Base-by-base conservation (phyloP, 2,797 vertebrate species). In the Brachyrhaphis roseni region DNA sequence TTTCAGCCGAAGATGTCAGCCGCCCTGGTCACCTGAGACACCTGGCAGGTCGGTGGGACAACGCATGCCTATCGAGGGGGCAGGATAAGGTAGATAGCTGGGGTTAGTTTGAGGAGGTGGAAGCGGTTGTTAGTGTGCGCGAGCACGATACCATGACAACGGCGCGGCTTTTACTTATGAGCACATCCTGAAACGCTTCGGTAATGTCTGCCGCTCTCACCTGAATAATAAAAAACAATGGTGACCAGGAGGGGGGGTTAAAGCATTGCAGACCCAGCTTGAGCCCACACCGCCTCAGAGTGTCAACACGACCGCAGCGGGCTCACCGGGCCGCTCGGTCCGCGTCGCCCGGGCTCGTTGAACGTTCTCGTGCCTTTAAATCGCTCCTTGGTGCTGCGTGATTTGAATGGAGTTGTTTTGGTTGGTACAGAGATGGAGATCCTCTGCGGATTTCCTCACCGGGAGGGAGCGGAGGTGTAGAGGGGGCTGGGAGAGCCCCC, bases 131-230 rank as follows among this genome's bases (percentile, higher is more conserved):
- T 81, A 62, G 66, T 82, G 79, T 23, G 81, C 73, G 64, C 73
- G 74, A 78, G 74, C 77, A 64, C 13, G 91, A 89, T 94, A 75
- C 91, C 93, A 94, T 94, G 93, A 94, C 93, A 95, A 95, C 93
- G 59, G 82, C 64, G 88, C 82, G 72, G 84, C 82, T 85, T 80
- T 87, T 87, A 87, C 55, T 59, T 31, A 73, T 28, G 51, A 57
- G 39, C 47, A 2, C 79, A 31, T n/a, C 13, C 5, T 5, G 46
- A 59, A 36, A 49, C 47, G 0, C 13, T 64, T 73, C 12, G 1
- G 45, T 4, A 12, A 73, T 10, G 36, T 46, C 4, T 20, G 16
- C 18, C 1, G 43, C 13, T n/a, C 55, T 39, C 23, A 3, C 6
- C 2, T 10, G 8, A 13, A 7, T n/a, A 4, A 36, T 0, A 28